phyloP scores from a whole-genome alignment of 2,888 invertebrate species.

The Eristalis tenax region DNA sequence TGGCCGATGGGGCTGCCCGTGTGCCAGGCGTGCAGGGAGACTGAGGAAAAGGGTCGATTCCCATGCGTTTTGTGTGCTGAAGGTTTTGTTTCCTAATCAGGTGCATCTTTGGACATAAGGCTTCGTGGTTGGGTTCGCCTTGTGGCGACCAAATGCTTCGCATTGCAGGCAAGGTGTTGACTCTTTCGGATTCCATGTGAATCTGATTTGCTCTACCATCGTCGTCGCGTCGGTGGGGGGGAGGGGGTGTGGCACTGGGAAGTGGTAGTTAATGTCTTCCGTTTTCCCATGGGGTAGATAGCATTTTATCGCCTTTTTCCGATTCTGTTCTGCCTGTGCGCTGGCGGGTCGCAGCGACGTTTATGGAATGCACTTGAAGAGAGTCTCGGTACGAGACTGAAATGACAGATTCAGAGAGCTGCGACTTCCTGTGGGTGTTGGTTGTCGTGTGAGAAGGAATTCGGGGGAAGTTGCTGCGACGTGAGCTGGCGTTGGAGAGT shows the following conservation, averaged over 20 bases:
- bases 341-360: background rate
- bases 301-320: background rate
- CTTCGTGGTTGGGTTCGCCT: constrained; percentile 38
- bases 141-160: constrained; percentile 41
- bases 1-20: background rate
- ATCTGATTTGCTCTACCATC: background rate
- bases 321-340: background rate
- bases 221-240: background rate
- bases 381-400: too few species aligned
- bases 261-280: constrained; percentile 19
- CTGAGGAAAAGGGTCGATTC: constrained; percentile 40
- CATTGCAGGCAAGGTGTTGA: constrained; percentile 32
- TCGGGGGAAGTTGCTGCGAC: too few species aligned
- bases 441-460: too few species aligned
- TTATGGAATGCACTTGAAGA: too few species aligned
- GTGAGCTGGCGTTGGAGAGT: too few species aligned
- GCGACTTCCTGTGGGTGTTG: too few species aligned
- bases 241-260: background rate
- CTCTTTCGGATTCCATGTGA: constrained; percentile 29
- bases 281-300: background rate
- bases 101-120: constrained; percentile 62
- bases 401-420: too few species aligned
- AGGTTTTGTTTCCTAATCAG: constrained; percentile 64
- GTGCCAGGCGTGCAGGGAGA: too few species aligned
- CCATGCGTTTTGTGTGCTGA: constrained; percentile 48